phyloP scores from a whole-genome alignment of 2,888 invertebrate genomes.

The Nephrocerus scutellatus region DNA sequence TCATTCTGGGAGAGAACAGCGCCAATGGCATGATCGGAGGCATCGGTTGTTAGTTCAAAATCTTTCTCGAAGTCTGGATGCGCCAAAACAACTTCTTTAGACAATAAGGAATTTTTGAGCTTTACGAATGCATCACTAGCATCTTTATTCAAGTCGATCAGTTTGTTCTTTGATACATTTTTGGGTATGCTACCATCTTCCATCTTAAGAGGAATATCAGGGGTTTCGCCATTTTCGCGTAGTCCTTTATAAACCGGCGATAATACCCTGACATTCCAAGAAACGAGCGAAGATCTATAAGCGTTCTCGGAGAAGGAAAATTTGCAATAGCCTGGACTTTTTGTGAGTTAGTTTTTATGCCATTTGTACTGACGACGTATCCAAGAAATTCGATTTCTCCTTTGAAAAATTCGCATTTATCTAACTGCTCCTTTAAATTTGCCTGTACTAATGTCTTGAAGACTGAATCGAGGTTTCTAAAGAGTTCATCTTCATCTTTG shows the following conservation, averaged over 20 bases:
- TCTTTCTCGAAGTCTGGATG: too few species aligned
- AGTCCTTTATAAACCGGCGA: slow-evolving; percentile 16
- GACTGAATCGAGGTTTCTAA: not conserved
- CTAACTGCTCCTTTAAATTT: slow-evolving; percentile 3
- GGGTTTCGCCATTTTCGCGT: slow-evolving; percentile 18
- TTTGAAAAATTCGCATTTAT: slow-evolving; percentile 16
- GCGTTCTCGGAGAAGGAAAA: slow-evolving; percentile 15
- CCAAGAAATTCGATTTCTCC: slow-evolving; percentile 18
- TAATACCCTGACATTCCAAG: slow-evolving; percentile 20
- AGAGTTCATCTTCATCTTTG: not conserved
- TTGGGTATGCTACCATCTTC: slow-evolving; percentile 12
- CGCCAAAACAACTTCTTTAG: too few species aligned
- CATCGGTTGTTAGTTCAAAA: too few species aligned
- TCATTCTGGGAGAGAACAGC: too few species aligned
- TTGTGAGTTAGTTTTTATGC: slow-evolving; percentile 17
- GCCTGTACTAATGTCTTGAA: slow-evolving; percentile 5
- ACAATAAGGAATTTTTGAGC: too few species aligned
- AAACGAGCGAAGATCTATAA: slow-evolving; percentile 18
- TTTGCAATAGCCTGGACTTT: slow-evolving; percentile 17
- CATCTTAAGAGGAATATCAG: slow-evolving; percentile 19
- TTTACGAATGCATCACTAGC: too few species aligned
- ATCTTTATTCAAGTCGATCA: too few species aligned
- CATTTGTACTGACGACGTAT: slow-evolving; percentile 14
- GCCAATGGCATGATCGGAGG: too few species aligned
- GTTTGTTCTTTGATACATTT: slow-evolving; percentile 11